Base-by-base conservation (phyloP, 2,113 vertebrate genomes). In the Eulemur macaco region DNA sequence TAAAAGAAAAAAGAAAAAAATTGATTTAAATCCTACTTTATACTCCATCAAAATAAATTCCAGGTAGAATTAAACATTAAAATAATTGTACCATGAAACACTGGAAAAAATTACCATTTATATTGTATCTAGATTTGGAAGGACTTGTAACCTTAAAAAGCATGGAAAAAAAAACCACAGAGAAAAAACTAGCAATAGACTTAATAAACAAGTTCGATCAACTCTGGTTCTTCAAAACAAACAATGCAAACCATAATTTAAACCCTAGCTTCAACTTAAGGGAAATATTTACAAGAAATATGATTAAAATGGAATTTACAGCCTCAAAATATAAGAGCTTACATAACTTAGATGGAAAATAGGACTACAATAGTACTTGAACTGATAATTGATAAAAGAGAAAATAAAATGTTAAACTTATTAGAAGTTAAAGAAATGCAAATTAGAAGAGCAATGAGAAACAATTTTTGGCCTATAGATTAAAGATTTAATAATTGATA, bases 241-340 rank as follows among this genome's bases (percentile, higher is more conserved):
- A 63, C 6, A 85, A 52, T 77, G 0, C 15, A 90, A 86, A 81
- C 52, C 6, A 37, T 37, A 78, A 77, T 50, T 81, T 54, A 63
- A 73, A 54, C 18, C 20, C 20, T 81, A 23, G 6, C 60, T 86
- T 77, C 31, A 82, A 64, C 56, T 92, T 84, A 6, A 39, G 50
- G 37, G 7, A 86, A 92, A 77, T 90, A 90, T 80, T 90, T 87
- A 58, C 17, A 50, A 54, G 68, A 71, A 86, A 89, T 82, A 60
- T 21, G 13, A 52, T 29, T 82, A 77, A 81, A 96, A 23, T 42
- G 82, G 54, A 92, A 74, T 85, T 73, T 81, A 39, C 8, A 64
- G 14, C 42, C 31, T 63, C 11, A 92, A 77, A 92, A 60, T 86
- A 63, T 27, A 86, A 42, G 20, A 63, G 2, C 56, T 80, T 90